These are phyloP conservation scores for Neodiprion virginianus DNA, from an alignment of 1,140 invertebrate genomes.

Conservation along the genomic window DNA sequence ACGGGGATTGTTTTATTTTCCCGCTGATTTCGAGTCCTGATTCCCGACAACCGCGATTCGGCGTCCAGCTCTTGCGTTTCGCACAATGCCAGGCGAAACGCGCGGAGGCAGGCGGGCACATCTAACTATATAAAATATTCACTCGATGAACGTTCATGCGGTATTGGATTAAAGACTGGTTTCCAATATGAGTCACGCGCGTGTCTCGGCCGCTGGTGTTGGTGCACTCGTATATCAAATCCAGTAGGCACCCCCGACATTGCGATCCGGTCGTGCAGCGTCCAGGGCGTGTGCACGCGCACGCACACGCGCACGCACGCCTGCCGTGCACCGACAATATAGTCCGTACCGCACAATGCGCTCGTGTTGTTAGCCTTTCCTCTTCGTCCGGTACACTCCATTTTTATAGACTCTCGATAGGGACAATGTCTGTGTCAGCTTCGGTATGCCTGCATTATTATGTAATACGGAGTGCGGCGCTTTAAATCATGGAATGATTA, in stretches of 20 bases:
- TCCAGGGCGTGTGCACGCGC: neutral
- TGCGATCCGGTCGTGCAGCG: conserved; percentile 42
- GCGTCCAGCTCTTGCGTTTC: too few species aligned
- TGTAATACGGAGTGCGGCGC: too few species aligned
- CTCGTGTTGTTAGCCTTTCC: neutral
- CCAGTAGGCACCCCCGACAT: conserved; percentile 60
- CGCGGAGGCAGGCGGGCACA: neutral
- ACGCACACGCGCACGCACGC: conserved; percentile 7
- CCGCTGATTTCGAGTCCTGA: neutral
- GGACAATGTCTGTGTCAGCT: too few species aligned
- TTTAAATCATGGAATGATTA: too few species aligned
- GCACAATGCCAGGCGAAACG: too few species aligned
- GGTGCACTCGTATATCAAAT: conserved; percentile 61
- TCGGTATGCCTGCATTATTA: too few species aligned
- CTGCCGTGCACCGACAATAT: conserved; percentile 23
- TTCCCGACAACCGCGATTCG: neutral
- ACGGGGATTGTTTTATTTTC: too few species aligned
- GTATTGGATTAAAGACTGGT: conserved; percentile 42
- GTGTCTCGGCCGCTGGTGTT: conserved; percentile 46
- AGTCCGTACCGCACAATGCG: neutral
- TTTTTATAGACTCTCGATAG: neutral
- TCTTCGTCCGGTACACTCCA: conserved; percentile 23
- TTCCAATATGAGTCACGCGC: conserved; percentile 54
- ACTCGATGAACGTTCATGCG: neutral
- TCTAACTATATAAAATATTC: neutral